Evolutionary conservation across 2,113 vertebrate species (phyloP).

Genomic region (Ginglymostoma cirratum): DNA sequence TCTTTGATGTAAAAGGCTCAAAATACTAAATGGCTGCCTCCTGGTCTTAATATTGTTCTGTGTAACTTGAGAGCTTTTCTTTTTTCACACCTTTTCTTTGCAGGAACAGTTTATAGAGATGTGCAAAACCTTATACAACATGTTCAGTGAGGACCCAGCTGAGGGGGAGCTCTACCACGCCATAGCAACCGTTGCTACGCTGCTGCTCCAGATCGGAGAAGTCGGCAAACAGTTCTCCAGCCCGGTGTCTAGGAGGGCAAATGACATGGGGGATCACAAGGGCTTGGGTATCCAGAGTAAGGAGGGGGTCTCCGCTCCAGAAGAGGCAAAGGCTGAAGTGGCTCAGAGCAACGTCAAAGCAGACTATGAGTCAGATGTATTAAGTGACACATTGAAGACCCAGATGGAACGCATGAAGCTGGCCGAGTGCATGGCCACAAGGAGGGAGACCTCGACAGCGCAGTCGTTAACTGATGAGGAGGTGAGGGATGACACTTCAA

Average conservation of each 20-base stretch:
- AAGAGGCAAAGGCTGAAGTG: slow-evolving; percentile 50
- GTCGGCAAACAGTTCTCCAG: slow-evolving; percentile 84
- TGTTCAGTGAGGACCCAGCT: slow-evolving; percentile 84
- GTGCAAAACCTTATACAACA: slow-evolving; percentile 95
- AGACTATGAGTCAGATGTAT: slow-evolving; percentile 40
- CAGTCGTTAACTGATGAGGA: slow-evolving; percentile 70
- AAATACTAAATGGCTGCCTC: background rate
- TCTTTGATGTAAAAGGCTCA: background rate
- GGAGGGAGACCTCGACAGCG: slow-evolving; percentile 52
- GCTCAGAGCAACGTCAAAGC: background rate
- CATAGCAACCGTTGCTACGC: slow-evolving; percentile 90
- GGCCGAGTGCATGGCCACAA: slow-evolving; percentile 43
- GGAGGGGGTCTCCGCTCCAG: slow-evolving; percentile 46
- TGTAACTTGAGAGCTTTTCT: background rate
- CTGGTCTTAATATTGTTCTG: background rate
- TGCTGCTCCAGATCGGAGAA: slow-evolving; percentile 85
- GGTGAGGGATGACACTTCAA: slow-evolving; percentile 78
- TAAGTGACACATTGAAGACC: slow-evolving; percentile 44
- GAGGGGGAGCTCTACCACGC: slow-evolving; percentile 92
- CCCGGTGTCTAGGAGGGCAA: slow-evolving; percentile 57
- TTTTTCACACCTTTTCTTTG: background rate
- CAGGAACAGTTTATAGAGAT: slow-evolving; percentile 97
- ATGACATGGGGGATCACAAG: slow-evolving; percentile 45
- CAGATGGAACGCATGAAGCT: slow-evolving; percentile 51
- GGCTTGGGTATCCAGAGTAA: slow-evolving; percentile 53